phyloP scores from a whole-genome alignment of 1,140 invertebrate genomes.

The Scaptomyza graminum region DNA sequence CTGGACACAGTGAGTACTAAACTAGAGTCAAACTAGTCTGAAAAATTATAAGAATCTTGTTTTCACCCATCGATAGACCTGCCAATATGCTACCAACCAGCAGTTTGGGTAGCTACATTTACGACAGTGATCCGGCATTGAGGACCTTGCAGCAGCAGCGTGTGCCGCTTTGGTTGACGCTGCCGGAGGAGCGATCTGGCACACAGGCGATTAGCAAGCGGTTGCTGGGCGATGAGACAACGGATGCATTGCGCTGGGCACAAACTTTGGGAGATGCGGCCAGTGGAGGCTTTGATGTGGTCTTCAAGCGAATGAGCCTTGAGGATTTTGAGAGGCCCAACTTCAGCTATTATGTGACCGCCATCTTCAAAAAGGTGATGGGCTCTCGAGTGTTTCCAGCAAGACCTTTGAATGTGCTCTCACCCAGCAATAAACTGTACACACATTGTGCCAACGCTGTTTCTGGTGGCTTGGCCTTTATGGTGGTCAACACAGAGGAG shows the following conservation, averaged over 20 bases:
- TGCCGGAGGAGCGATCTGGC: slow-evolving; percentile 53
- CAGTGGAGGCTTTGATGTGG: slow-evolving; percentile 71
- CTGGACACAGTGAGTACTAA: slow-evolving; percentile 77
- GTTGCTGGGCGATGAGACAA: slow-evolving; percentile 57
- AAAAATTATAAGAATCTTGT: not conserved
- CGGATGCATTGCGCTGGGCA: slow-evolving; percentile 74
- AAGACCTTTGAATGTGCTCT: slow-evolving; percentile 59
- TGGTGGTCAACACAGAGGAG: slow-evolving; percentile 78
- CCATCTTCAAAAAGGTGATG: slow-evolving; percentile 80
- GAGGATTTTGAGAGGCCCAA: slow-evolving; percentile 66
- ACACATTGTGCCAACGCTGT: slow-evolving; percentile 77
- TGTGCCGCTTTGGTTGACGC: slow-evolving; percentile 72
- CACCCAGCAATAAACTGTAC: slow-evolving; percentile 71
- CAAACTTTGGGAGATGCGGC: slow-evolving; percentile 81
- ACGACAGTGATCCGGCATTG: slow-evolving; percentile 73
- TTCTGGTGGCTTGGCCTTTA: slow-evolving; percentile 74
- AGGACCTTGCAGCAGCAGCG: slow-evolving; percentile 54
- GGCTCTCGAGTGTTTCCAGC: slow-evolving; percentile 76
- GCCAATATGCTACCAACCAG: slow-evolving; percentile 60
- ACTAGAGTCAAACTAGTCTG: not conserved
- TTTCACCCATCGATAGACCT: slow-evolving; percentile 30
- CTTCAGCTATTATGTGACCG: slow-evolving; percentile 70
- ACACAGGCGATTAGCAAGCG: slow-evolving; percentile 43
- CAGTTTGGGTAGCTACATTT: slow-evolving; percentile 67
- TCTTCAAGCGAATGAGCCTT: slow-evolving; percentile 69